Base-by-base conservation (phyloP, 2,797 vertebrate species). In the Xiphorhynchus erythropygius region DNA sequence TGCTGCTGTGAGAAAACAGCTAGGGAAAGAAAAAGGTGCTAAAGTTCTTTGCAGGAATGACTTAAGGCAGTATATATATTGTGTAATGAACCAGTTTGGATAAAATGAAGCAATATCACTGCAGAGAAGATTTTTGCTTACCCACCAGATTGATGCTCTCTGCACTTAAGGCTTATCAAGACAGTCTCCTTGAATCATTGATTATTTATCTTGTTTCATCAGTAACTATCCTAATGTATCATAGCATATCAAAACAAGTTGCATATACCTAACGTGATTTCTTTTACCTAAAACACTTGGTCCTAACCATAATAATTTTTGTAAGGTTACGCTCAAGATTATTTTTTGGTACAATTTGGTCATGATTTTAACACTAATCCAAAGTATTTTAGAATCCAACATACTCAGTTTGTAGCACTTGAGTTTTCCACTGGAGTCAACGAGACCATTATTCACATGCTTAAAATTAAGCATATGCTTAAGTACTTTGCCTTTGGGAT, bases 401-500 rank as follows among this genome's bases (percentile, higher is more conserved):
- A 56, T 17, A 62, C 14, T 71, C 78, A 55, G 35, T n/a, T 53
- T 79, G 39, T n/a, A 88, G 63, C 37, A 86, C 55, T 94, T 69
- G 73, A 76, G 55, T 93, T 89, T 89, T 78, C 62, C 84, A 60
- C 57, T 91, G 63, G 62, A 84, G 68, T 82, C 81, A 86, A 84
- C 22, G 24, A 86, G 73, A 35, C 18, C 83, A 88, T 96, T 90
- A 84, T 94, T 95, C 95, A 96, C 67, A 30, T 56, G 44, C 94
- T 96, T 91, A 95, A 91, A 97, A 91, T 94, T 86, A 94, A 77
- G 94, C 89, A 91, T 46, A 63, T 79, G 89, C 94, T 96, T 76
- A 95, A 95, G 73, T 90, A 77, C 55, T 88, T 93, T 1, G 47
- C 92, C 83, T 88, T 79, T 94, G 91, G 93, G 92, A 95, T 93